Evolutionary conservation across 2,113 vertebrate species (phyloP), one percentile per base, ranked within the genome.

Genomic region (Apaloderma vittatum): DNA sequence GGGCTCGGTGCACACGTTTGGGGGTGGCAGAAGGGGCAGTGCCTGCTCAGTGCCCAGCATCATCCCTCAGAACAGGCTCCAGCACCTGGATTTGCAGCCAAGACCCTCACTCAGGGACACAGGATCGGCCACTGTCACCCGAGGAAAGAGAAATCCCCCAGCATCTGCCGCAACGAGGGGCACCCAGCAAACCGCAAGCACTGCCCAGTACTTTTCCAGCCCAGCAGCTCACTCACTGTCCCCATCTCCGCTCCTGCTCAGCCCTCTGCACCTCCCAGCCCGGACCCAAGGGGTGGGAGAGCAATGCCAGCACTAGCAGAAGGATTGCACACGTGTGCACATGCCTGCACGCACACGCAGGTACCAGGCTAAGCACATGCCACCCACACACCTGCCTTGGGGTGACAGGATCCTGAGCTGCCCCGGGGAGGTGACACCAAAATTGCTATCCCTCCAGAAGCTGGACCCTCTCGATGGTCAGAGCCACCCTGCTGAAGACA

Each of bases 161-260:
- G 40, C 40, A 40, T 40, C 40, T 12, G 40, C 40, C 40, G 40
- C 40, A 40, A 40, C 51, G 19, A 48, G 22, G 49, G 36, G 22
- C 71, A 20, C 58, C 30, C 66, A 37, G 58, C 29, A 52, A 65
- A 52, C 40, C 11, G 14, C 29, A 74, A 30, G 66, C 45, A 40
- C 30, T 46, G 67, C 30, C 43, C 21, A 2, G 93, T 88, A 17
- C 48, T 96, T 94, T 96, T 96, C 90, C 92, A 92, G 36, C 85
- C 71, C 8, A 0, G 18, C 14, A 43, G 24, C 8, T 85, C 1
- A 0, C n/a, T 84, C 3, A 0, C 49, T 73, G 54, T 73, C 46
- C 40, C 71, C 51, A 11, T 61, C 27, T 24, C 26, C 0, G 1
- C 15, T 54, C 51, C 43, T 26, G 29, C 16, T 84, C 16, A 37